Evolutionary conservation across 2,888 invertebrate genomes (phyloP), one percentile per base, ranked within the genome.

Genomic region (Dioctria linearis): DNA sequence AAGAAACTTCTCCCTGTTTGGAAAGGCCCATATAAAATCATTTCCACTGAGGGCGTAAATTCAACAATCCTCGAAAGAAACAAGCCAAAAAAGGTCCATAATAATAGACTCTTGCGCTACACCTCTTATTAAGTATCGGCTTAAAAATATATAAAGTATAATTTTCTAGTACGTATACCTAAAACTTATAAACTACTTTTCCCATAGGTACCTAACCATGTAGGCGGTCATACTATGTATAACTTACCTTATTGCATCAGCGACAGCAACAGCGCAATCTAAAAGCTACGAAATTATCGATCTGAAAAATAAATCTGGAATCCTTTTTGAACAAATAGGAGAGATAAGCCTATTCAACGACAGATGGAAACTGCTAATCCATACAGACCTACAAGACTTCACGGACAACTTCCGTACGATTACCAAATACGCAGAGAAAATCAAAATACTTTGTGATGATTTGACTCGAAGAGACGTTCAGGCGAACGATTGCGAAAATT

Each of bases 321-420:
- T 63, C 4, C 11, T 25, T 25, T 25, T 25, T 25, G 25, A 25
- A 25, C 25, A 63, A 11, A n/a, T 63, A 13, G 61, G 61, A 63
- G 2, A 63, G 5, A 5, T 37, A 37, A 25, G 4, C 3, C 6
- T 63, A 5, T 63, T 25, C n/a, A 63, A 37, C 37, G 61, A 63
- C 61, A 63, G n/a, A 63, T 25, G 25, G 25, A 25, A 25, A 25
- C 25, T 25, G 25, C 25, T 25, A 25, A 25, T 25, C 25, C 61
- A 63, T 39, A 63, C 61, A 25, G 61, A 63, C 37, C 37, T 63
- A 5, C 61, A 63, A 13, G 61, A 63, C 61, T 5, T 63, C 42
- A 66, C 5, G 9, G 4, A 4, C 5, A n/a, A 66, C 4, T 9
- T 25, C 11, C 13, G 9, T 4, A 5, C 13, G 5, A 66, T 66